These are phyloP conservation scores for Leptodactylus fallax DNA, from an alignment of 2,797 vertebrate species.

Conservation along the genomic window DNA sequence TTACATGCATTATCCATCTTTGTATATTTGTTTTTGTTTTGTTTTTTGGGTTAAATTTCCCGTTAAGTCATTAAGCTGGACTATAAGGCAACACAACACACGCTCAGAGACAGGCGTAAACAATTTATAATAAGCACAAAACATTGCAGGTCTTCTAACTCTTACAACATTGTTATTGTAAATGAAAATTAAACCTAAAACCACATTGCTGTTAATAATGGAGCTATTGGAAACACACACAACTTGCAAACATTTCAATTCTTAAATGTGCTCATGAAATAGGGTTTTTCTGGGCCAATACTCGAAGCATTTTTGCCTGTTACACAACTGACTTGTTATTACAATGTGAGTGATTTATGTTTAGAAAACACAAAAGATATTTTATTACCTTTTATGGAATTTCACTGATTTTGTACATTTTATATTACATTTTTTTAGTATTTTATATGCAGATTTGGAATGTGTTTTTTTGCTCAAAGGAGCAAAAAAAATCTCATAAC, in stretches of 20 bases:
- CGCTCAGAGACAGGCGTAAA: neutral
- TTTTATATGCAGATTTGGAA: neutral
- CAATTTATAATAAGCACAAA: neutral
- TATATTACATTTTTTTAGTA: neutral
- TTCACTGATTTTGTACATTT: neutral
- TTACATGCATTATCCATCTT: neutral
- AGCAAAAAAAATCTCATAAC: neutral
- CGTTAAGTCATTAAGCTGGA: neutral
- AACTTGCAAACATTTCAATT: neutral
- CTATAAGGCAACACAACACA: neutral
- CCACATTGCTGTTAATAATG: neutral
- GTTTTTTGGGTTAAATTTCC: neutral
- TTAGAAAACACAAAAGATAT: neutral
- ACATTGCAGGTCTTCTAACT: neutral
- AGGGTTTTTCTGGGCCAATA: neutral
- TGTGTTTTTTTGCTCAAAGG: neutral
- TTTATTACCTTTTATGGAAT: neutral
- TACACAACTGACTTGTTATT: conserved; percentile 4
- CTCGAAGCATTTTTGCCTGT: neutral
- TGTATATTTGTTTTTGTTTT: conserved; percentile 10
- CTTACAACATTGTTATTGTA: conserved; percentile 24
- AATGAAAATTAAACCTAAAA: conserved; percentile 6
- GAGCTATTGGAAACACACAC: conserved; percentile 1
- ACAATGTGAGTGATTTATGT: neutral
- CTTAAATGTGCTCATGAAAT: neutral